Conservation (phyloP, 2,888 invertebrate genomes). For the Notodonta dromedarius region DNA sequence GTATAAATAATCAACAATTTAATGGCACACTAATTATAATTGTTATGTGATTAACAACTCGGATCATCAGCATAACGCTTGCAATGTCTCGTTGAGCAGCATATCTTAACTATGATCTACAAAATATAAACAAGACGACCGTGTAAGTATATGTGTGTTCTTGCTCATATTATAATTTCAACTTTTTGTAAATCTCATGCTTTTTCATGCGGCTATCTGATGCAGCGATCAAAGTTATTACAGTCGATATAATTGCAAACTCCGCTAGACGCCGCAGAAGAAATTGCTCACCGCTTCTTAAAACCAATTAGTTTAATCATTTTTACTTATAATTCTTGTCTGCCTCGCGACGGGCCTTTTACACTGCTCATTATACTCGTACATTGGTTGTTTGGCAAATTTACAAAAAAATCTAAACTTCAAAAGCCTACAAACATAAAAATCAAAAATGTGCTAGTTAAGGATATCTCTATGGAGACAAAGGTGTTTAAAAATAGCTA, state of each 20-base stretch:
- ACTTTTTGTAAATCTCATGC: conserved; percentile 33
- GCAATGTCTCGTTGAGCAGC: not conserved
- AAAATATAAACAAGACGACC: not conserved
- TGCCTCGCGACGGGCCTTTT: conserved; percentile 7
- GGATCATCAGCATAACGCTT: not conserved
- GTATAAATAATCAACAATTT: too few relatives aligned
- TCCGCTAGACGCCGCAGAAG: conserved; percentile 39
- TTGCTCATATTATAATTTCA: conserved; percentile 22
- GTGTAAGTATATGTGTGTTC: conserved; percentile 9
- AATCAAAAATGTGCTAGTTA: too few relatives aligned
- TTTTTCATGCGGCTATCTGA: conserved; percentile 38
- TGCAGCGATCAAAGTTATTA: conserved; percentile 42
- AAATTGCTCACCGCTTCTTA: conserved; percentile 37
- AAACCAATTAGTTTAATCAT: conserved; percentile 45
- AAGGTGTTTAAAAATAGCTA: too few relatives aligned
- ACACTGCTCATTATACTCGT: not conserved
- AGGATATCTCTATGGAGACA: too few relatives aligned
- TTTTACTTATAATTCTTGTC: conserved; percentile 31
- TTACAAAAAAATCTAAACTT: too few relatives aligned
- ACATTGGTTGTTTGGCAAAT: too few relatives aligned
- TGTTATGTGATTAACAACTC: not conserved
- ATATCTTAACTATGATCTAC: not conserved
- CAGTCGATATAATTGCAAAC: conserved; percentile 42
- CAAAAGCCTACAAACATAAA: too few relatives aligned
- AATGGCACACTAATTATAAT: not conserved